These are phyloP conservation scores for Intellagama lesueurii DNA, from an alignment of 2,797 vertebrate genomes.

Conservation along the genomic window DNA sequence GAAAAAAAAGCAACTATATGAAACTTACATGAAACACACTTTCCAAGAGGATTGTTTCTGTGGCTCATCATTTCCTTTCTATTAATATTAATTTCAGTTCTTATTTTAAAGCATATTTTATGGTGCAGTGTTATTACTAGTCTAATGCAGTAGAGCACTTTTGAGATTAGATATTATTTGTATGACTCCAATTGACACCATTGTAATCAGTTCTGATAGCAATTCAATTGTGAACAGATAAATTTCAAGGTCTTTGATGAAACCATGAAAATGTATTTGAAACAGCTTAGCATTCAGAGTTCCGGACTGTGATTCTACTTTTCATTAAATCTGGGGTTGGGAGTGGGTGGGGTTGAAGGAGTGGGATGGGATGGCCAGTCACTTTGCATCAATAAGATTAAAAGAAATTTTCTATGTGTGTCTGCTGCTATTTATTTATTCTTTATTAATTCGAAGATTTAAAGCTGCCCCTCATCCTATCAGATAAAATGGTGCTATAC, in stretches of 20 bases:
- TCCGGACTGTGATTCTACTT: neutral
- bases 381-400: neutral
- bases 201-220: fast-evolving
- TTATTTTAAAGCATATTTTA: neutral
- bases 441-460: neutral
- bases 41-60: neutral
- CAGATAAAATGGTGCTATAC: neutral
- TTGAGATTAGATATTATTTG: neutral
- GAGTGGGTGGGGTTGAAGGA: neutral
- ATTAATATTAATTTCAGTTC: neutral
- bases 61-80: neutral
- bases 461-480: neutral
- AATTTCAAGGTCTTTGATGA: neutral
- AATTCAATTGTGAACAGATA: neutral
- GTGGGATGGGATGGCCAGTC: neutral
- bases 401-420: neutral
- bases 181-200: neutral
- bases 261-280: neutral
- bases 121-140: neutral
- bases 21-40: neutral
- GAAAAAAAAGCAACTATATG: neutral
- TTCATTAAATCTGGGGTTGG: neutral
- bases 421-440: neutral
- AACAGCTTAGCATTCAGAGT: neutral
- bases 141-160: fast-evolving